A percentile compares a stretch with the other conserved stretches of the same genome.
Evolutionary conservation across 2,797 vertebrate species (phyloP).

Genomic region (Salmo trutta): DNA sequence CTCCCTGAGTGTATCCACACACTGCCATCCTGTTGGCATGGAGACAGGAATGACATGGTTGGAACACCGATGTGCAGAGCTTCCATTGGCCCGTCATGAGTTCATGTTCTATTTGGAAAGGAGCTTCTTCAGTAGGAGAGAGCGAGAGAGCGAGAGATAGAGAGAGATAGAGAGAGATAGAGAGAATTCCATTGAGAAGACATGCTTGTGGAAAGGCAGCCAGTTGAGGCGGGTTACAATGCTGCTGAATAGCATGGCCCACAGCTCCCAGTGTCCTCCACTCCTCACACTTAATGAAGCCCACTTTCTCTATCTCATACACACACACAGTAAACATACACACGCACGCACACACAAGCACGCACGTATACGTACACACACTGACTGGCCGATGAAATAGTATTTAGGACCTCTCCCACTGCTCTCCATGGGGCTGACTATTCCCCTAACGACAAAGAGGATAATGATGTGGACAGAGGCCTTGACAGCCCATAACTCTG

Average conservation of each 20-base stretch:
- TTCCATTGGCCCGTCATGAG: no score
- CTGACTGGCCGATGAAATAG: not conserved
- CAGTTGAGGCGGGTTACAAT: slow-evolving; percentile 24
- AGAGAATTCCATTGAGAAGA: slow-evolving; percentile 18
- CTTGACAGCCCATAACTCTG: not conserved
- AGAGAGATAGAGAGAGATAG: not conserved
- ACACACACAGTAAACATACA: not conserved
- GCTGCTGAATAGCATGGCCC: slow-evolving; percentile 33
- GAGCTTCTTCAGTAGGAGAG: no score
- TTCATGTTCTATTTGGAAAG: no score
- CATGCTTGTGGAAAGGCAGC: slow-evolving; percentile 21
- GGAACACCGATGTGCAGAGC: no score
- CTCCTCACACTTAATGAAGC: not conserved
- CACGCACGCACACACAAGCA: slow-evolving; percentile 17
- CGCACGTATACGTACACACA: not conserved
- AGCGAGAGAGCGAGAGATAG: not conserved
- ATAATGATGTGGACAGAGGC: not conserved
- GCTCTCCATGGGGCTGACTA: not conserved
- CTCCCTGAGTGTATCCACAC: no score
- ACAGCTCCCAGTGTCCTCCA: not conserved
- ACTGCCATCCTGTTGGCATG: no score
- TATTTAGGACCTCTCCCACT: not conserved
- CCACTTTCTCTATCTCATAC: not conserved
- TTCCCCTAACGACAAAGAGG: not conserved
- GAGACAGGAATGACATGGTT: no score